Base-by-base conservation (phyloP, 2,797 vertebrate genomes). In the Argya squamiceps region DNA sequence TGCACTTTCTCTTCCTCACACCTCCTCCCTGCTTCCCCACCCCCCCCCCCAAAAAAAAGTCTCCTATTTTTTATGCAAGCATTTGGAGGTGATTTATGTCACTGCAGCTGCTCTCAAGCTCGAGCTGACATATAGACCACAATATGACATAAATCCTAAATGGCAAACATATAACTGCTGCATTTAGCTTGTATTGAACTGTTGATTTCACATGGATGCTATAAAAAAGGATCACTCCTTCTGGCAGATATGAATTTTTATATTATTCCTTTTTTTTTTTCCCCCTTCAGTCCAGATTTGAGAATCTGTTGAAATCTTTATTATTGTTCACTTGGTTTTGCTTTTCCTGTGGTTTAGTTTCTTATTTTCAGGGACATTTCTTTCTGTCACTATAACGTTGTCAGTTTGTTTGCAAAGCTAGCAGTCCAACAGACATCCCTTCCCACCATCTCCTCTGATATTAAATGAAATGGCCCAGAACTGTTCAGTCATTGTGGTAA, bases 101-200 rank as follows among this genome's bases (percentile, higher is more conserved):
- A 37, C 10, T 92, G 56, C 44, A 94, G 37, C 56, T 96, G 63
- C 30, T 95, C 29, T 88, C 41, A 83, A 76, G 58, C n/a, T 68
- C 36, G 88, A 43, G 9, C n/a, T 93, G 84, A 79, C 69, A 50
- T 30, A 60, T 30, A 77, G 71, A 56, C 50, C 16, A 70, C 49
- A 75, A 47, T 76, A 70, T 41, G 39, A 92, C 30, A 89, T 89
- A 94, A 95, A 95, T 93, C 75, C 87, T 80, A 77, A 89, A 89
- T 37, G 44, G 46, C 43, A 88, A 91, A 94, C 41, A 83, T 76
- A 32, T 75, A 91, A 83, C 30, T 82, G 53, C 49, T 73, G 43
- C 49, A 46, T 94, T 93, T 65, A 67, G 34, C 49, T 79, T 59
- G 74, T 65, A 62, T 43, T 71, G 49, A 64, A 53, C 59, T 77